phyloP scores from a whole-genome alignment of 2,113 vertebrate species.

The Xiphophorus maculatus region DNA sequence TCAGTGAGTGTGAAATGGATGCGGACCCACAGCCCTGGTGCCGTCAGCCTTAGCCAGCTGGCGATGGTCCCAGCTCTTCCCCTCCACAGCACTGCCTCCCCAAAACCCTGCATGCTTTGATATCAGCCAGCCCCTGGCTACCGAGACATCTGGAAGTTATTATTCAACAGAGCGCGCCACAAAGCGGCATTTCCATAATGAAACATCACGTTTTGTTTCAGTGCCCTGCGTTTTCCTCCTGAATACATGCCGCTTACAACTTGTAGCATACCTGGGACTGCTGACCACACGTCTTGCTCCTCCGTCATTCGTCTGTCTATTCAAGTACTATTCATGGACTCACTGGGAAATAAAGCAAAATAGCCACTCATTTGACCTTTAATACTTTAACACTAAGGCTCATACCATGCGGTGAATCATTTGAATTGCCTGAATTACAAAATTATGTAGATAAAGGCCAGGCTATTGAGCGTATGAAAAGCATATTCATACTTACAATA shows the following conservation, averaged over 20 bases:
- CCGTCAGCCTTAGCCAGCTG: slow-evolving; percentile 77
- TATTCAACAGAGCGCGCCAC: slow-evolving; percentile 78
- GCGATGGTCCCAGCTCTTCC: slow-evolving; percentile 67
- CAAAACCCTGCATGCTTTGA: slow-evolving; percentile 78
- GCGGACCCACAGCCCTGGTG: slow-evolving; percentile 66
- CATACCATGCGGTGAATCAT: slow-evolving; percentile 1
- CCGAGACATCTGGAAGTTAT: slow-evolving; percentile 84
- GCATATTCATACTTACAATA: slow-evolving; percentile 7
- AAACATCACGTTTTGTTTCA: slow-evolving; percentile 77
- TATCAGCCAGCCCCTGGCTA: slow-evolving; percentile 79
- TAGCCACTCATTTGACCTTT: slow-evolving; percentile 16
- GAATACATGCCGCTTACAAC: slow-evolving; percentile 30
- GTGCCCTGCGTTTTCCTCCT: slow-evolving; percentile 41
- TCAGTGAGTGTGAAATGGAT: slow-evolving; percentile 82
- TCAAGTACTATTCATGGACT: slow-evolving; percentile 15
- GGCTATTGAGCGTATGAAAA: slow-evolving; percentile 21
- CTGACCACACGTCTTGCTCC: slow-evolving; percentile 16
- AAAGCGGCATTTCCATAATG: slow-evolving; percentile 80
- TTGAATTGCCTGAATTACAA: slow-evolving; percentile 10
- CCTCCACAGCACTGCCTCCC: slow-evolving; percentile 65
- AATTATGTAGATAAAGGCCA: slow-evolving; percentile 28
- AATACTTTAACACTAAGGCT: slow-evolving; percentile 17
- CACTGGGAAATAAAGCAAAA: slow-evolving; percentile 8
- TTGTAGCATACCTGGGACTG: slow-evolving; percentile 29
- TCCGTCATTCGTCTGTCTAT: slow-evolving; percentile 14